Evolutionary conservation across 2,113 vertebrate genomes (phyloP), one percentile per base, ranked within the genome.

Genomic region (Sporophila hypoxantha): DNA sequence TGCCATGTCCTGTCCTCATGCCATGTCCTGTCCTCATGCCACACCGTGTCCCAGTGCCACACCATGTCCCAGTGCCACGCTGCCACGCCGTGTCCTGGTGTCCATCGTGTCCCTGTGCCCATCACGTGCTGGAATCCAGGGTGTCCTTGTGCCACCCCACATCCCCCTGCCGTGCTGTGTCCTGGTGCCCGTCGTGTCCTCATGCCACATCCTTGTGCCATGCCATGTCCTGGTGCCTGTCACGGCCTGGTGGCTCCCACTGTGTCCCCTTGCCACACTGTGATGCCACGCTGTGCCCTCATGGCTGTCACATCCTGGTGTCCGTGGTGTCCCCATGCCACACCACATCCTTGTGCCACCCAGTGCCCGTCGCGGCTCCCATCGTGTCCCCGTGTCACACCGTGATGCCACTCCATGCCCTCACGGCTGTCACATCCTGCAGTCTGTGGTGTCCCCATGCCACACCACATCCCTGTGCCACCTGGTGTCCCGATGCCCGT

Each of bases 81-180:
- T 42, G 42, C 42, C 42, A 19, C 18, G 42, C 42, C 42, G 18
- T 42, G 17, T 42, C 42, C 42, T 42, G 42, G 42, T 8, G 17
- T 19, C 42, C 42, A 19, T 42, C 18, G 18, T 19, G 42, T 41
- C 53, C 47, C 19, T 2, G 0, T 9, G 36, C 7, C 66, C 46
- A 4, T 4, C 2, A 0, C 11, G 6, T 14, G 19, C 50, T 26
- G 4, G 14, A 10, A 4, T 13, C 52, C 21, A 0, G 2, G 13
- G 18, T 19, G 30, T 41, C 65, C 36, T 20, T 8, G 10, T 37
- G 9, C 30, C 49, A 29, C 23, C 1, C 6, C 14, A 7, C 3
- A 2, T 17, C 46, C 17, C 52, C 2, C 3, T 27, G 60, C 65
- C 37, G 3, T 2, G 17, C 61, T 5, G 7, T 17, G 42, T 27